Evolutionary conservation across 1,140 invertebrate species (phyloP), one percentile per base, ranked within the genome.

Genomic region (Goniozus legneri): DNA sequence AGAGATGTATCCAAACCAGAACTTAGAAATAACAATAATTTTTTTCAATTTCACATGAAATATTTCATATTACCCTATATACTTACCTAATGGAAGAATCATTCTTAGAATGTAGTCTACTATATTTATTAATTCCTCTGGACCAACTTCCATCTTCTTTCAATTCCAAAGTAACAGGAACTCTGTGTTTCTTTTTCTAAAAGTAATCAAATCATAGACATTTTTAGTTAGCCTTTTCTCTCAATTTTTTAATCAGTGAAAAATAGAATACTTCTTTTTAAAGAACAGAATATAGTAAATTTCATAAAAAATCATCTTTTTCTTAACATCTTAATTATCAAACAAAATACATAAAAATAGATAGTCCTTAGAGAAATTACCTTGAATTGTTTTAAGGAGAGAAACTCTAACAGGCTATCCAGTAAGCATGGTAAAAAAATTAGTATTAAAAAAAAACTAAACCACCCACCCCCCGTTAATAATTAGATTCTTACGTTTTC

Each of bases 71-170:
- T 27, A 27, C 4, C n/a, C 4, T 27, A 27, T 27, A 12, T 42
- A 15, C 39, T 22, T 62, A 70, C 67, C 67, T 67, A 18, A 56
- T 60, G 31, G 67, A 72, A 48, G 49, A 53, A 56, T 60, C 40
- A 30, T 60, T 63, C 39, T 52, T 64, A 34, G 63, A 62, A 46
- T 66, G 64, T 40, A 79, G 56, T 63, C 75, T 67, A 43, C 64
- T 62, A 54, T 79, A 79, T 41, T 65, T 73, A 45, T 68, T 66
- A 34, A 64, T 58, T 36, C 65, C 64, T 56, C 55, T 55, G 19
- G 75, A 61, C 66, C 74, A 77, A 44, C 67, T 58, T 33, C 71
- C 62, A 33, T 73, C 75, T 52, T 78, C 75, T 49, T 75, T 73
- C 36, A 79, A 69, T 52, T 78, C 69, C 45, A 78, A 62, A 35